A percentile compares a stretch with the other conserved stretches of the same genome.
Evolutionary conservation across 2,888 invertebrate genomes (phyloP).

Genomic region (Aromia moschata): DNA sequence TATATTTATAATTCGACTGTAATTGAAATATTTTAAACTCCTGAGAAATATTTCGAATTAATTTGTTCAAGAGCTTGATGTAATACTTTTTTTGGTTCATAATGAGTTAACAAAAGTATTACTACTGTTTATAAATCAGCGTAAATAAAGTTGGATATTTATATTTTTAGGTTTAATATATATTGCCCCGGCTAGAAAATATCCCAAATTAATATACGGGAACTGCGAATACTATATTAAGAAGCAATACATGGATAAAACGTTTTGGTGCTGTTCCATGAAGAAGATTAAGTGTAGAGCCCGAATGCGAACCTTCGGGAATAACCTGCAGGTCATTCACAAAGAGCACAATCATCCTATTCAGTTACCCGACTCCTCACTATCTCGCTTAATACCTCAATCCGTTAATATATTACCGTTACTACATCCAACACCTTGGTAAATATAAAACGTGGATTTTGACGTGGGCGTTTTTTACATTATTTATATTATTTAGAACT

Average conservation of each 20-base stretch:
- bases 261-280: conserved; percentile 19
- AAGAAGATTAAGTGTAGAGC: conserved; percentile 8
- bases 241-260: conserved; percentile 4
- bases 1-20: too few species aligned
- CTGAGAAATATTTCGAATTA: too few species aligned
- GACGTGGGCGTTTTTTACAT: too few species aligned
- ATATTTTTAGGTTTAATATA: conserved; percentile 24
- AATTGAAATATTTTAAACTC: too few species aligned
- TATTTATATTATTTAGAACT: too few species aligned
- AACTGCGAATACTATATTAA: conserved; percentile 23
- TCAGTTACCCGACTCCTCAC: background rate
- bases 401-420: conserved; percentile 1
- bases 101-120: too few species aligned
- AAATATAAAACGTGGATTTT: too few species aligned
- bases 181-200: conserved; percentile 18
- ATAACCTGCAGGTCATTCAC: conserved; percentile 7
- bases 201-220: conserved; percentile 24
- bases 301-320: conserved; percentile 16
- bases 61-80: too few species aligned
- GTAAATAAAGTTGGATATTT: too few species aligned
- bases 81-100: too few species aligned
- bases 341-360: conserved; percentile 2
- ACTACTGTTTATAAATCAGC: too few species aligned
- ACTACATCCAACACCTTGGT: background rate
- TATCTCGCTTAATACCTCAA: conserved; percentile 1